These are phyloP conservation scores for Hydrochoerus hydrochaeris DNA, from an alignment of 2,113 vertebrate species.

Conservation along the genomic window DNA sequence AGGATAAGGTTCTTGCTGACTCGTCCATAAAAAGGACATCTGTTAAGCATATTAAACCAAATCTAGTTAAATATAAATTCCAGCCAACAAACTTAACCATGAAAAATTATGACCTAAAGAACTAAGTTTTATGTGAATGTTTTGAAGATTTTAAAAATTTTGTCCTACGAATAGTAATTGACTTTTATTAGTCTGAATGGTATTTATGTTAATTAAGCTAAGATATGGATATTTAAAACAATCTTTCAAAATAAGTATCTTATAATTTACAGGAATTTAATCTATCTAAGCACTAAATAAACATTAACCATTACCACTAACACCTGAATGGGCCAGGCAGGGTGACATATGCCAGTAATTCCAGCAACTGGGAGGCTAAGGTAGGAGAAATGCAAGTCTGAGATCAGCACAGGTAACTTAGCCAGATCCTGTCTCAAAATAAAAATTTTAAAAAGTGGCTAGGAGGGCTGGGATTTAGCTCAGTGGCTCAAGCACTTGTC, in stretches of 20 bases:
- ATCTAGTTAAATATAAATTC: constrained; percentile 53
- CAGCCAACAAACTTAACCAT: constrained; percentile 9
- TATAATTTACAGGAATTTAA: constrained; percentile 48
- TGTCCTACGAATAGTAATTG: constrained; percentile 28
- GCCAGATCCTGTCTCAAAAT: neutral
- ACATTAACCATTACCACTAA: constrained; percentile 33
- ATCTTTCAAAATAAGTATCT: constrained; percentile 43
- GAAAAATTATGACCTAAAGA: constrained; percentile 54
- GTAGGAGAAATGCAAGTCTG: neutral
- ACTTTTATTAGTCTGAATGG: constrained; percentile 36
- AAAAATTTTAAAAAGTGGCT: neutral
- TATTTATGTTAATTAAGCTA: constrained; percentile 35
- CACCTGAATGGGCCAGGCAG: neutral
- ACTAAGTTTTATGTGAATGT: constrained; percentile 20
- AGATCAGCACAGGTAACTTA: neutral
- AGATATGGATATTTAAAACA: constrained; percentile 26
- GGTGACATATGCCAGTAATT: neutral
- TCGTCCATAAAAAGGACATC: constrained; percentile 22
- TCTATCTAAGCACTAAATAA: constrained; percentile 41
- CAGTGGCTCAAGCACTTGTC: no score
- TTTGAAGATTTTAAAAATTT: neutral
- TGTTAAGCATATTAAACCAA: constrained; percentile 31
- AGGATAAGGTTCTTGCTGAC: neutral
- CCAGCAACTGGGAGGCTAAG: neutral
- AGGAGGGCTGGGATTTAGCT: neutral